A percentile compares a stretch with the other conserved stretches of the same genome.
Conservation (phyloP, 2,797 vertebrate genomes). For the Babyrousa celebensis region DNA sequence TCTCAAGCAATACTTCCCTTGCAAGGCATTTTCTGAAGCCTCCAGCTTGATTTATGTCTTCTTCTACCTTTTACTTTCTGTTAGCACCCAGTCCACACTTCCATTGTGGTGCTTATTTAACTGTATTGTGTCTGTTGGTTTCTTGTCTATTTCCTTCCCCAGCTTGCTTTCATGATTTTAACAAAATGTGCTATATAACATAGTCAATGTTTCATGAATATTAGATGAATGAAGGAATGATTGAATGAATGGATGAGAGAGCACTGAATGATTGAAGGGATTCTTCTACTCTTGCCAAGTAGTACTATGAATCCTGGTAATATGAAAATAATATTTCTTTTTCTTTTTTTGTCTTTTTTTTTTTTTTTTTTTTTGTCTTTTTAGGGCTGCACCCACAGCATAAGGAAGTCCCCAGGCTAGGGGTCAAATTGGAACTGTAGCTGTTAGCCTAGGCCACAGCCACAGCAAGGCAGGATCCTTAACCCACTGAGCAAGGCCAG, state of each 20-base stretch:
- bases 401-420: too few species aligned
- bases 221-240: constrained; percentile 47
- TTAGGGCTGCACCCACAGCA: too few species aligned
- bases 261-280: not conserved
- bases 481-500: too few species aligned
- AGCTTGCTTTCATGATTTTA: constrained; percentile 12
- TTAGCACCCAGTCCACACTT: not conserved
- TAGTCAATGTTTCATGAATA: constrained; percentile 47
- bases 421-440: too few species aligned
- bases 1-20: not conserved
- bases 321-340: constrained; percentile 23
- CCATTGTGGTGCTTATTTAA: not conserved
- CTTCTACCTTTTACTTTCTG: not conserved
- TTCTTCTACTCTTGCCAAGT: not conserved
- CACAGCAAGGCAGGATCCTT: too few species aligned
- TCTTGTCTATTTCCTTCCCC: not conserved
- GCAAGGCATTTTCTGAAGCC: not conserved
- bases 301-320: constrained; percentile 39
- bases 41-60: not conserved
- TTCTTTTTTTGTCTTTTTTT: too few species aligned
- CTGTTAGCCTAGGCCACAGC: too few species aligned
- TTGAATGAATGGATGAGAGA: not conserved
- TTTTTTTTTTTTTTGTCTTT: too few species aligned
- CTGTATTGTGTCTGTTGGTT: not conserved
- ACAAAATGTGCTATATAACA: constrained; percentile 14